phyloP scores from a whole-genome alignment of 2,113 vertebrate species.

The Vimba vimba region DNA sequence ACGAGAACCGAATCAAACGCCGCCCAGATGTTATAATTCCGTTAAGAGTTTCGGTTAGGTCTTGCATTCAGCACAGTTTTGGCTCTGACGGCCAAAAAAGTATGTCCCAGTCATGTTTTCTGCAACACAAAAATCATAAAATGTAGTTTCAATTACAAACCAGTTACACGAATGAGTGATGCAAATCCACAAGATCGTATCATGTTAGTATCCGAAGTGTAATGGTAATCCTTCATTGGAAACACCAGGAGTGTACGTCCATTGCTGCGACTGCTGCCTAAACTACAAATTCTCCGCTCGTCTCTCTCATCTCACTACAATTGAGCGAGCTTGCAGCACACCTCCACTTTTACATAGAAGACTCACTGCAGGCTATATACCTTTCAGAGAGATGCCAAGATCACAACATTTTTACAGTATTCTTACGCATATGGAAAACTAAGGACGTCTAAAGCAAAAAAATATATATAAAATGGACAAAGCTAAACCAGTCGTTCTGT shows the following conservation, averaged over 20 bases:
- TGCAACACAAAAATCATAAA: conserved; percentile 70
- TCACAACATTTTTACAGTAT: background rate
- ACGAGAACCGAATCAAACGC: conserved; percentile 70
- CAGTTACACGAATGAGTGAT: background rate
- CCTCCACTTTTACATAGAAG: conserved; percentile 30
- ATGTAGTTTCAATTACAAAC: conserved; percentile 31
- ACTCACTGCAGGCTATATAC: conserved; percentile 18
- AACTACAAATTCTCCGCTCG: conserved; percentile 21
- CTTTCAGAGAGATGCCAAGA: conserved; percentile 10
- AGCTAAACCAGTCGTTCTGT: conserved; percentile 7
- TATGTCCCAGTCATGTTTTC: conserved; percentile 77
- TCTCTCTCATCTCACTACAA: conserved; percentile 39
- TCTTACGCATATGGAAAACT: background rate
- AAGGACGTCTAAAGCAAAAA: background rate
- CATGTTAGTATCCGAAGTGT: conserved; percentile 22
- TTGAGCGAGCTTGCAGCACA: conserved; percentile 27
- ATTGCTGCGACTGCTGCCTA: conserved; percentile 30
- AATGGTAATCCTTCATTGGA: conserved; percentile 42
- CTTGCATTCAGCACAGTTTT: conserved; percentile 73
- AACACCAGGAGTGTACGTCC: conserved; percentile 12
- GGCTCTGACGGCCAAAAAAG: conserved; percentile 70
- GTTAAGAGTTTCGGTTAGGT: conserved; percentile 75
- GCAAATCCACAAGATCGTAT: conserved; percentile 10
- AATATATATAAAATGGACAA: background rate
- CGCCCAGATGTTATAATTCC: conserved; percentile 79